Base-by-base conservation (phyloP, 2,888 invertebrate species). In the Drosophila mayaguana region DNA sequence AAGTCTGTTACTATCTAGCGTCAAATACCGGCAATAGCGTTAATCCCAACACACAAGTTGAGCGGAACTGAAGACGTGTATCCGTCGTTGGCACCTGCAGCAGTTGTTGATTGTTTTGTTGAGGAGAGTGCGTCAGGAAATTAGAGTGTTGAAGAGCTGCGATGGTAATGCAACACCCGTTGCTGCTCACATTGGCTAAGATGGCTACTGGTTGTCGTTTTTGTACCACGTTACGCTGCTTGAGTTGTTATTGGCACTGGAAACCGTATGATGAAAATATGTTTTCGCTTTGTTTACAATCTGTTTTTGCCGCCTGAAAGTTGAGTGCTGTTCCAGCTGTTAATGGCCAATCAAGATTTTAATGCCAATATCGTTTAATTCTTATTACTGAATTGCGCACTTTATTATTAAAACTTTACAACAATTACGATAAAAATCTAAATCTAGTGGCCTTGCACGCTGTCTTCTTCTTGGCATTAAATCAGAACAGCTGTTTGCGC, bases 371-470 rank as follows among this genome's bases (percentile, higher is more conserved):
- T 25, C 28, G 18, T 36, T 38, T 11, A 38, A 20, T 59, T 66
- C 25, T 51, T 22, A 55, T 63, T 46, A 14, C 25, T 67, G 36
- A 55, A 81, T 59, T 81, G 45, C 38, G 53, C 72, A 78, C 81
- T 81, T 67, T 67, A 62, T 34, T 63, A 61, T 77, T 59, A 55
- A 60, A 82, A 61, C 72, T 73, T 71, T 61, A 71, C 61, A 89
- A 82, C 73, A 85, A 82, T 85, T 73, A 79, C 54, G 55, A 65
- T 63, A 67, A 59, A 79, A 62, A 75, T 79, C 66, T 80, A 71
- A 85, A 89, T 89, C 83, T 82, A 79, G 72, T 89, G 68, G 85
- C 70, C 79, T 66, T 69, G 78, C 81, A 63, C 73, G 62, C 32
- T 50, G 46, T 81, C 77, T 78, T 66, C 81, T 81, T 81, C 77